These are phyloP conservation scores for Drosophila mojavensis DNA, from an alignment of 1,140 invertebrate genomes.

Conservation along the genomic window DNA sequence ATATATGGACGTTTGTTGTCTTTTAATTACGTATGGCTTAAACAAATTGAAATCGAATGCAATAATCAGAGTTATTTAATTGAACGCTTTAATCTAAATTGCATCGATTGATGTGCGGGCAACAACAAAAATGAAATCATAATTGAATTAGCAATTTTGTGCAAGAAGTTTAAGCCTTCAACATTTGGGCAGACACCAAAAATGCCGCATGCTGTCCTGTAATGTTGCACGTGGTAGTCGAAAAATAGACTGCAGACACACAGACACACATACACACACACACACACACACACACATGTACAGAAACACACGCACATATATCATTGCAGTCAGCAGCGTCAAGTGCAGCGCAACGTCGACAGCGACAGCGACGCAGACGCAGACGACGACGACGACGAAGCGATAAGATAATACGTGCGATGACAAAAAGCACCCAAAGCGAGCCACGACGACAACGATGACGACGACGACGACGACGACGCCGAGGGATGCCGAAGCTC, in stretches of 20 bases:
- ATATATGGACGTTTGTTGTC: neutral
- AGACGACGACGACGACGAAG: constrained; percentile 37
- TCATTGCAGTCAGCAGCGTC: constrained; percentile 11
- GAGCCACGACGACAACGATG: constrained; percentile 29
- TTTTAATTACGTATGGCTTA: neutral
- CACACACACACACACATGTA: constrained; percentile 40
- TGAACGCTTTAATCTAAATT: neutral
- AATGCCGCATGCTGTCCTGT: constrained; percentile 75
- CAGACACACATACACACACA: constrained; percentile 39
- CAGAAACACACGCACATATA: constrained; percentile 27
- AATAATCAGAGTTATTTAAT: neutral
- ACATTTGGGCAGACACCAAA: constrained; percentile 66
- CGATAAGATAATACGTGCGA: constrained; percentile 74
- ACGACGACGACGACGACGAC: constrained; percentile 25
- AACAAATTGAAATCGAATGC: neutral
- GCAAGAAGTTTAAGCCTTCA: constrained; percentile 73
- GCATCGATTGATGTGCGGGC: neutral
- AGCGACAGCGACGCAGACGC: constrained; percentile 35
- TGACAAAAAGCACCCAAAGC: constrained; percentile 79
- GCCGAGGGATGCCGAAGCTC: constrained; percentile 41
- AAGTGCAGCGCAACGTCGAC: constrained; percentile 50
- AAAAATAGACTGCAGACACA: constrained; percentile 61
- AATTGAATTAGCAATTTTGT: constrained; percentile 60
- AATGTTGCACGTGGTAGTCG: constrained; percentile 72
- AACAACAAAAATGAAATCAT: constrained; percentile 32